These are phyloP conservation scores for Aleiodes leptofemur DNA, from an alignment of 2,888 invertebrate genomes.

Conservation along the genomic window DNA sequence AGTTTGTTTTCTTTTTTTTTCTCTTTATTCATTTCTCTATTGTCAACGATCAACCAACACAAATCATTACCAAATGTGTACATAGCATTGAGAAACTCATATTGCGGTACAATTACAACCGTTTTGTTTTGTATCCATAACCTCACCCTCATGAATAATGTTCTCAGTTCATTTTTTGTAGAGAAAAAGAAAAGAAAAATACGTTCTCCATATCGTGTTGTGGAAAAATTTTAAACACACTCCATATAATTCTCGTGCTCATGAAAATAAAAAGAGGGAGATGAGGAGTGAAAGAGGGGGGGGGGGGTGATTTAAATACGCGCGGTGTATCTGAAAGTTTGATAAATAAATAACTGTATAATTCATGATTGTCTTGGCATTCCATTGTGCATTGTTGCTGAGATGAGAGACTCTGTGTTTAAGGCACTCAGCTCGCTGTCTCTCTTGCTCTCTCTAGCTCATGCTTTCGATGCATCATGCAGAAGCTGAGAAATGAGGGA, in stretches of 20 bases:
- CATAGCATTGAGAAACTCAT: conserved; percentile 2
- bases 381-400: conserved; percentile 61
- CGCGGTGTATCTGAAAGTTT: conserved; percentile 49
- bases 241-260: conserved; percentile 15
- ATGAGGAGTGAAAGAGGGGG: background rate
- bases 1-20: background rate
- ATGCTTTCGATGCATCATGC: conserved; percentile 25
- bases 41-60: conserved; percentile 7
- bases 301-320: conserved; percentile 35
- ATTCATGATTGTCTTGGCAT: conserved; percentile 55
- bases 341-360: conserved; percentile 63
- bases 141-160: conserved; percentile 18
- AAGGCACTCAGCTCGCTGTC: too few relatives aligned
- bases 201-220: background rate
- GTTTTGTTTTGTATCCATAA: conserved; percentile 20
- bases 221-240: conserved; percentile 3
- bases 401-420: conserved; percentile 8
- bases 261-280: conserved; percentile 13
- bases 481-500: conserved; percentile 10
- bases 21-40: background rate
- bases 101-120: conserved; percentile 21
- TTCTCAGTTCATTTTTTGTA: conserved; percentile 2
- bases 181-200: background rate
- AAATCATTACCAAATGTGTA: conserved; percentile 24
- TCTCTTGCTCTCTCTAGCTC: too few relatives aligned